Base-by-base conservation (phyloP, 2,113 vertebrate genomes). In the Fulmarus glacialis region DNA sequence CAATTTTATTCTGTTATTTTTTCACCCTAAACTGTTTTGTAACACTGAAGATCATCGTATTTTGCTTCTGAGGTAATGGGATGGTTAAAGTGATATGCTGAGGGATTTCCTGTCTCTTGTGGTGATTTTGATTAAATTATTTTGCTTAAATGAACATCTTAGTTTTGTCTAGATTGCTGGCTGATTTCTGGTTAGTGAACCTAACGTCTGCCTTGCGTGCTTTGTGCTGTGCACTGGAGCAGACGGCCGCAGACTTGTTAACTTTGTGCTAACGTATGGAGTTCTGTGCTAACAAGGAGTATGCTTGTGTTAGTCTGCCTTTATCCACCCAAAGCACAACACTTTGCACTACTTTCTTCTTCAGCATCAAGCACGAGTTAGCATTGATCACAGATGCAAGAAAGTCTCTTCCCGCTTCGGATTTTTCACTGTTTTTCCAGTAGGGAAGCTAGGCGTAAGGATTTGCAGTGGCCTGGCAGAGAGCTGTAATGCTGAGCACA, bases 301-400 rank as follows among this genome's bases (percentile, higher is more conserved):
- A 5, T 21, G n/a, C 52, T 82, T 0, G 0, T 34, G 1, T 56
- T 78, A 7, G 20, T 23, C 21, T 38, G 60, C 14, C 13, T 71
- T 48, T 38, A 27, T 11, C 15, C 22, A 9, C 29, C 50, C 1
- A 0, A 18, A 89, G 72, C 67, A 58, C 55, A 48, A 8, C 4
- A 0, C n/a, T 82, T 56, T 0, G 9, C 4, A 1, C 47, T 36
- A 0, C 38, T n/a, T n/a, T 43, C 12, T 55, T 26, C 22, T 59
- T 45, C 14, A 42, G 8, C 18, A 32, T 55, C n/a, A 26, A 34
- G 38, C 60, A 47, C 0, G 0, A 34, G 7, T 74, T 84, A 45
- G 15, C 9, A 7, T 15, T 63, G 74, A 72, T 47, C 17, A 8
- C 3, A 10, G 62, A 45, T 43, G 60, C 32, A 45, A 45, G 3